Evolutionary conservation across 2,797 vertebrate species (phyloP).

Genomic region (Ficedula albicollis): DNA sequence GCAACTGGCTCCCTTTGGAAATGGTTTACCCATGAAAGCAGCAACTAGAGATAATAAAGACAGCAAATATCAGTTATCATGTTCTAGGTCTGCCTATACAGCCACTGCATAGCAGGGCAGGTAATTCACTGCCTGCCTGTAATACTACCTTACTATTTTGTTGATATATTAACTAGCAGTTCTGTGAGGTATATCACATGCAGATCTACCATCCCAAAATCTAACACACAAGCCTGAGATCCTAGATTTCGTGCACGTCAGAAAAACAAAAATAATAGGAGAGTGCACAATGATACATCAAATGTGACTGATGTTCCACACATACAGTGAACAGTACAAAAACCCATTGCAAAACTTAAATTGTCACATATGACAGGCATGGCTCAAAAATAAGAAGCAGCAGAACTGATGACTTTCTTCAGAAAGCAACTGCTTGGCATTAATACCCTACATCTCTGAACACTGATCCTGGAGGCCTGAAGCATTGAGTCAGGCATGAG

Average conservation of each 20-base stretch:
- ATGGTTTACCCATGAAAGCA: neutral
- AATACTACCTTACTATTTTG: constrained; percentile 55
- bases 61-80: neutral
- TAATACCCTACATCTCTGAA: neutral
- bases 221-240: neutral
- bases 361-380: constrained; percentile 19
- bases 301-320: neutral
- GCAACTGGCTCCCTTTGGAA: constrained; percentile 2
- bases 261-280: constrained; percentile 15
- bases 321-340: constrained; percentile 33
- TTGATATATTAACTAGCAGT: neutral
- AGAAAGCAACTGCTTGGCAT: neutral
- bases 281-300: neutral
- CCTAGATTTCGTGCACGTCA: neutral
- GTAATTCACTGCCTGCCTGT: neutral
- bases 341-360: neutral
- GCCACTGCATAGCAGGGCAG: neutral
- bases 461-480: neutral
- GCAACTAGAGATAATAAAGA: neutral
- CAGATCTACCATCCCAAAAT: constrained; percentile 19
- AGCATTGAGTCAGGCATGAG: neutral
- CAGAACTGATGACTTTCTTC: constrained; percentile 4
- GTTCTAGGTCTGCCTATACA: neutral
- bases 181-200: constrained; percentile 65
- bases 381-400: constrained; percentile 67